Conservation (phyloP, 1,140 invertebrate genomes). For the Lasaia peninsularis region DNA sequence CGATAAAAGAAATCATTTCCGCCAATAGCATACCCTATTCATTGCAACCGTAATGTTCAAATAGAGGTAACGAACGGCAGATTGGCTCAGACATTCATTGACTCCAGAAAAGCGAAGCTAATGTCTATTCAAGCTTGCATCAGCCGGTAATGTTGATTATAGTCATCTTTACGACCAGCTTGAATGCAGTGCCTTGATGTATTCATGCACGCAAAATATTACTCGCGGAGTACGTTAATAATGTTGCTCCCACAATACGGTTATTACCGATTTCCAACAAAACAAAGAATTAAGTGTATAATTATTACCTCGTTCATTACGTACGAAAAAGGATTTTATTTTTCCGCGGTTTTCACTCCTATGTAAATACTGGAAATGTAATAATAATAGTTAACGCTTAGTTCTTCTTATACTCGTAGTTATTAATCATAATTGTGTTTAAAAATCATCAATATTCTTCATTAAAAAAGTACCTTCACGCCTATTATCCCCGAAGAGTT, state of each 20-base stretch:
- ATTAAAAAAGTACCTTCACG: too few species aligned
- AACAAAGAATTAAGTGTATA: background rate
- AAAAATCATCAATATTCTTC: too few species aligned
- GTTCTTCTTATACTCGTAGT: too few species aligned
- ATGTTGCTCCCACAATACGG: background rate
- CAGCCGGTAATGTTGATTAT: conserved; percentile 59
- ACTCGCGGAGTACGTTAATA: conserved; percentile 17
- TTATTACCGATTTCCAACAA: conserved; percentile 19
- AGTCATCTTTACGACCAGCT: conserved; percentile 46
- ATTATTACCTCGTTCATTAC: background rate
- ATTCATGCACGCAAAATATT: conserved; percentile 53
- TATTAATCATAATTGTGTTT: too few species aligned
- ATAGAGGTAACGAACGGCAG: conserved; percentile 32
- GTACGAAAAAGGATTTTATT: too few species aligned
- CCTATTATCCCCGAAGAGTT: too few species aligned
- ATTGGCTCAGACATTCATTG: conserved; percentile 40
- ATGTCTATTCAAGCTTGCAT: conserved; percentile 62
- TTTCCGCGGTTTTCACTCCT: too few species aligned
- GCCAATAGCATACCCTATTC: conserved; percentile 34
- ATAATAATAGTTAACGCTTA: too few species aligned
- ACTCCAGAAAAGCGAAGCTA: conserved; percentile 53
- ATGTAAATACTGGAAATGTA: too few species aligned
- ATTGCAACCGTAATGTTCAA: conserved; percentile 26
- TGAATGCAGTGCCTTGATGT: conserved; percentile 48
- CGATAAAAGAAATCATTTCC: conserved; percentile 45